A percentile compares a stretch with the other conserved stretches of the same genome.
Conservation (phyloP, 2,888 invertebrate species). For the Drosophila bunnanda region DNA sequence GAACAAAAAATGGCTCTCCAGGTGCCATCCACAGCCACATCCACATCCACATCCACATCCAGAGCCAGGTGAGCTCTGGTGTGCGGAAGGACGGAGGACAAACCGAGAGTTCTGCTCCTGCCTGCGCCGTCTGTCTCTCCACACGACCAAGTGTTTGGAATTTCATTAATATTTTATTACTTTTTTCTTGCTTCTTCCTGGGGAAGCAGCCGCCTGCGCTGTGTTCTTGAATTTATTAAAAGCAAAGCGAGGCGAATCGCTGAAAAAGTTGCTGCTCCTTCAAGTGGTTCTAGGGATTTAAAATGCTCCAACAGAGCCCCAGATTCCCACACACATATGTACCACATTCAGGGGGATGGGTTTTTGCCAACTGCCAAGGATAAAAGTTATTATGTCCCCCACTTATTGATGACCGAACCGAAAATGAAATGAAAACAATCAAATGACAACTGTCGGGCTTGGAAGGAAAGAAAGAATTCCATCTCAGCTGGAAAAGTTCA, state of each 20-base stretch:
- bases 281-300: background rate
- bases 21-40: conserved; percentile 52
- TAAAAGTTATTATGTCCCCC: conserved; percentile 37
- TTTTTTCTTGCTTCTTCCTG: conserved; percentile 41
- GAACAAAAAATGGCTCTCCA: conserved; percentile 72
- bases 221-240: conserved; percentile 74
- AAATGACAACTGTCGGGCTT: conserved; percentile 70
- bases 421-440: conserved; percentile 77
- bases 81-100: conserved; percentile 8
- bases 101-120: conserved; percentile 39
- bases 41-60: conserved; percentile 9
- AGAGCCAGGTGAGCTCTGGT: background rate
- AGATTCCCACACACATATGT: conserved; percentile 3
- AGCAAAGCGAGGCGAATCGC: conserved; percentile 53
- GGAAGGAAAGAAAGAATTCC: conserved; percentile 25
- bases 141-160: conserved; percentile 77
- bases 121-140: conserved; percentile 39
- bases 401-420: conserved; percentile 70
- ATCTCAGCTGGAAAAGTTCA: conserved; percentile 45
- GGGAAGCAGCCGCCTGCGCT: conserved; percentile 26
- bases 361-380: conserved; percentile 5
- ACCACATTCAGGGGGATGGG: background rate
- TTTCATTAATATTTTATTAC: conserved; percentile 83
- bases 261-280: conserved; percentile 16
- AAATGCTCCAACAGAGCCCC: conserved; percentile 2